Conservation (phyloP, 2,888 invertebrate species). For the Conops quadrifasciatus region DNA sequence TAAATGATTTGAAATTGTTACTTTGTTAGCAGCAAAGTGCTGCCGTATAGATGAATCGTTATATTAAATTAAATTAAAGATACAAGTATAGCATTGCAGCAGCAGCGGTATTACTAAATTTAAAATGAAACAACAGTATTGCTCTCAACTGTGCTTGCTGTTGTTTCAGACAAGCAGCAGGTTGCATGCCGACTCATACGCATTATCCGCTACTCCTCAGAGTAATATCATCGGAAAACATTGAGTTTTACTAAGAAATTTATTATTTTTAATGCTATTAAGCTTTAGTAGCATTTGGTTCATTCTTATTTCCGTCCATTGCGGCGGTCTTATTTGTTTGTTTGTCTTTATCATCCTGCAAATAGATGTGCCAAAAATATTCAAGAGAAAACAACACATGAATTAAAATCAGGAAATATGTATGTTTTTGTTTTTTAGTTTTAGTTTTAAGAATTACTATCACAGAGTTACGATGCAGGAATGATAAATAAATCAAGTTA, state of each 20-base stretch:
- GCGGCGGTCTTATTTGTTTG: constrained; percentile 60
- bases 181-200: constrained; percentile 19
- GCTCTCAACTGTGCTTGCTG: constrained; percentile 13
- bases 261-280: constrained; percentile 24
- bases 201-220: constrained; percentile 17
- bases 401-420: constrained; percentile 19
- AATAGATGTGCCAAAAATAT: constrained; percentile 56
- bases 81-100: constrained; percentile 5
- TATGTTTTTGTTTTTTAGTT: neutral
- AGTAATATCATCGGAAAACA: constrained; percentile 19
- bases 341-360: constrained; percentile 65
- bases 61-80: neutral
- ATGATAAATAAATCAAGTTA: constrained; percentile 20
- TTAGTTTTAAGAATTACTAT: constrained; percentile 14
- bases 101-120: constrained; percentile 22
- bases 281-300: constrained; percentile 44
- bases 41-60: neutral
- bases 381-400: constrained; percentile 36
- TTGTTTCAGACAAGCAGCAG: constrained; percentile 20
- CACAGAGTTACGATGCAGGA: constrained; percentile 22
- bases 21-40: constrained; percentile 36
- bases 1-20: constrained; percentile 28
- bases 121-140: constrained; percentile 19
- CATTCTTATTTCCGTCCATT: constrained; percentile 56
- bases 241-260: constrained; percentile 6